Evolutionary conservation across 1,140 invertebrate species (phyloP).

Genomic region (Drosophila nigrodunni): DNA sequence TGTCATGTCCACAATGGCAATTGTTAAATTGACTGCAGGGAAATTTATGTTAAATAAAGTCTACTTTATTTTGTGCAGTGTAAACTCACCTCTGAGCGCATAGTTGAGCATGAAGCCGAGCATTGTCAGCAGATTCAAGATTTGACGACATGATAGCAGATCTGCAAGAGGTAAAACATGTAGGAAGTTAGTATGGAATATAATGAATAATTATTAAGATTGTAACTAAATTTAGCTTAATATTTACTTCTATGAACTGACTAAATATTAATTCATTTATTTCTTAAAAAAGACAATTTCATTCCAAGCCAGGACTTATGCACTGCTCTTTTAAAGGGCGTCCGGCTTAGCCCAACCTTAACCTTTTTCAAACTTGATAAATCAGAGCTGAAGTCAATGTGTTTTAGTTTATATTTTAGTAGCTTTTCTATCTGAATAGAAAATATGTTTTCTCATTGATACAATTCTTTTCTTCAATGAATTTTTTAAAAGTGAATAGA

Average conservation of each 20-base stretch:
- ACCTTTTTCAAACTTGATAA: too few species aligned
- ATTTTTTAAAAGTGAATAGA: too few species aligned
- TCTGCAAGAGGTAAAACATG: slow-evolving; percentile 85
- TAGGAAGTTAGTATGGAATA: slow-evolving; percentile 15
- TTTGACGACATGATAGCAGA: slow-evolving; percentile 90
- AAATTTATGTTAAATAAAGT: background rate
- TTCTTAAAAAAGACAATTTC: too few species aligned
- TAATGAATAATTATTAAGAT: slow-evolving; percentile 14
- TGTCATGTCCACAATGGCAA: slow-evolving; percentile 95
- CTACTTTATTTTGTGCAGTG: background rate
- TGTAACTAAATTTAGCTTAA: background rate
- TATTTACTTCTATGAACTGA: too few species aligned
- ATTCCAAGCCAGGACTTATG: too few species aligned
- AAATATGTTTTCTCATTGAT: too few species aligned
- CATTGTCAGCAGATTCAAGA: slow-evolving; percentile 93
- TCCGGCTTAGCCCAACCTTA: too few species aligned
- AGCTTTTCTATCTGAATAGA: too few species aligned
- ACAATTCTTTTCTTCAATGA: too few species aligned
- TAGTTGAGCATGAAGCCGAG: slow-evolving; percentile 95
- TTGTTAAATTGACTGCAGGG: slow-evolving; percentile 91
- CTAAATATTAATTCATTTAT: background rate
- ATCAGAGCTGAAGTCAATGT: too few species aligned
- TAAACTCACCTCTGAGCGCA: slow-evolving; percentile 87
- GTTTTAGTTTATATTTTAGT: too few species aligned
- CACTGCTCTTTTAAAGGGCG: too few species aligned